phyloP scores from a whole-genome alignment of 2,888 invertebrate species.

The Metellina segmentata region DNA sequence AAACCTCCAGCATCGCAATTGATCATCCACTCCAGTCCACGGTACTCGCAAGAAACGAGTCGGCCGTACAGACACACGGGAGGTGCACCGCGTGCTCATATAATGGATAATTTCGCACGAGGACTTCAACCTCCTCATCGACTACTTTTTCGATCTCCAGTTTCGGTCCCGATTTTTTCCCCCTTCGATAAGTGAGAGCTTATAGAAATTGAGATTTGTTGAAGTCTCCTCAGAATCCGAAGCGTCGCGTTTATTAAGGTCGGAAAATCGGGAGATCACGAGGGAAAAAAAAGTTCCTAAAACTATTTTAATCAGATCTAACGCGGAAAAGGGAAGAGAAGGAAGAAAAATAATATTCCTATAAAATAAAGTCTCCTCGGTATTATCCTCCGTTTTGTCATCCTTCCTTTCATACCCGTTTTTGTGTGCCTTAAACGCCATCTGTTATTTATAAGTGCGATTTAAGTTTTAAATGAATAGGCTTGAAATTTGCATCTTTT shows the following conservation, averaged over 20 bases:
- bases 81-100: conserved; percentile 24
- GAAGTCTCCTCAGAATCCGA: conserved; percentile 27
- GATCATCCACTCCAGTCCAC: not conserved
- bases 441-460: conserved; percentile 47
- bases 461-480: conserved; percentile 3
- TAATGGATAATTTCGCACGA: conserved; percentile 40
- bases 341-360: no score
- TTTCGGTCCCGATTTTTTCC: not conserved
- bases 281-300: not conserved
- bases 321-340: not conserved
- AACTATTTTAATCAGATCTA: not conserved
- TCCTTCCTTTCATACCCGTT: not conserved
- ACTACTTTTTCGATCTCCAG: not conserved
- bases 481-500: conserved; percentile 43
- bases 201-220: conserved; percentile 56
- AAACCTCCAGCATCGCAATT: not conserved
- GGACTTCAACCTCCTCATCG: not conserved
- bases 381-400: not conserved
- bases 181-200: not conserved
- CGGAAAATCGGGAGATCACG: not conserved
- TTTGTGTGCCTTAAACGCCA: conserved; percentile 1
- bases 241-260: not conserved
- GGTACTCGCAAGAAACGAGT: not conserved
- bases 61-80: not conserved
- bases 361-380: not conserved